A percentile compares a stretch with the other conserved stretches of the same genome.
Conservation (phyloP, 2,888 invertebrate species). For the Biston betularia region DNA sequence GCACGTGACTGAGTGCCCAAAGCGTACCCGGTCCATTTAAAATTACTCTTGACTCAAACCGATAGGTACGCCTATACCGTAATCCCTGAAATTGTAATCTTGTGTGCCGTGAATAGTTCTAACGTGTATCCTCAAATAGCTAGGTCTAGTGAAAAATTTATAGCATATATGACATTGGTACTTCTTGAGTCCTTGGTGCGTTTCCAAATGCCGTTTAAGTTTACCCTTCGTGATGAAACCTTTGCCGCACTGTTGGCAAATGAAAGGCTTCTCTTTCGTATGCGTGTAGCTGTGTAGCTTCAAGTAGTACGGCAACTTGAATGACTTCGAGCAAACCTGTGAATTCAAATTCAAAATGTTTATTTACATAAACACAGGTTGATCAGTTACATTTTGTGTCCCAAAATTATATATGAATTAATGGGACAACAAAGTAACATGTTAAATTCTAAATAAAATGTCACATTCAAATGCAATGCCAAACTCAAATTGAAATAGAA, state of each 20-base stretch:
- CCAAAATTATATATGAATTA: too few species aligned
- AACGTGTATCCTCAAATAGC: conserved; percentile 75
- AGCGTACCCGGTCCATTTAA: too few species aligned
- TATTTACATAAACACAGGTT: too few species aligned
- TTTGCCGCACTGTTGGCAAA: conserved; percentile 79
- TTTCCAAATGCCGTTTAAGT: conserved; percentile 75
- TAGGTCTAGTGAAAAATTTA: conserved; percentile 77
- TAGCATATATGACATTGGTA: conserved; percentile 81
- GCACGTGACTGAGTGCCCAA: neutral
- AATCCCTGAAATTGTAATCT: conserved; percentile 70
- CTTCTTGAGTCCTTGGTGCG: conserved; percentile 75
- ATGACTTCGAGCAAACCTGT: conserved; percentile 71
- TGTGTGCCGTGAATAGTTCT: conserved; percentile 78
- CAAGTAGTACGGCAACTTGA: conserved; percentile 76
- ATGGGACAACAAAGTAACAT: too few species aligned
- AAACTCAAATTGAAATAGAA: too few species aligned
- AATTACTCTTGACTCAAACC: conserved; percentile 17
- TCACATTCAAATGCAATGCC: too few species aligned
- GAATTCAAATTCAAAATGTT: neutral
- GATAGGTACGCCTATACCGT: conserved; percentile 42
- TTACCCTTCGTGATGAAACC: conserved; percentile 80
- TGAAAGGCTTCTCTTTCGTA: conserved; percentile 77
- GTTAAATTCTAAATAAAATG: too few species aligned
- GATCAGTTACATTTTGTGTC: too few species aligned
- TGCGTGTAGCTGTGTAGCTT: conserved; percentile 79